Base-by-base conservation (phyloP, 2,888 invertebrate genomes). In the Nemotelus nigrinus region DNA sequence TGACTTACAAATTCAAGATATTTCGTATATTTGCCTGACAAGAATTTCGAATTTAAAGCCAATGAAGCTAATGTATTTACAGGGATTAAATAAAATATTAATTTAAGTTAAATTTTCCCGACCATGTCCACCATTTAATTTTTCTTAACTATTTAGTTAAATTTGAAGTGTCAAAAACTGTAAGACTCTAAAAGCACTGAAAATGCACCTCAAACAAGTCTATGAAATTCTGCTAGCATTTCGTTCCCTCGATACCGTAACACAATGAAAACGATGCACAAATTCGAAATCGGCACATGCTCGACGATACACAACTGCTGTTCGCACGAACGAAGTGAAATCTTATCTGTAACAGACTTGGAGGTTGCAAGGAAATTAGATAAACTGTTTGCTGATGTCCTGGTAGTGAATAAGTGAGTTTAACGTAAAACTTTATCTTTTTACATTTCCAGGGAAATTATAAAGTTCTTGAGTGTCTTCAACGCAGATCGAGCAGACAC, bases 311-410 rank as follows among this genome's bases (percentile, higher is more conserved):
- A 41, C 4, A 25, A 39, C 67, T 78, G 53, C 48, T 53, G 10
- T 68, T 58, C 39, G 53, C 67, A 58, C 75, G 78, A 39, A 58
- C 41, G 50, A 58, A 57, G 41, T 53, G 68, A 55, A 71, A 75
- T 78, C 74, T 41, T 48, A 43, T 25, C n/a, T n/a, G 67, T 58
- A 63, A 43, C 48, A 48, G 64, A 53, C 58, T 48, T 48, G 43
- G 44, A 57, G 67, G 50, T 74, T 74, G 45, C 75, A 78, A 65
- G 78, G 76, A 78, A 78, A 78, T 78, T 78, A 78, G 78, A 78
- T 78, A 78, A 76, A 78, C 76, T 78, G 78, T 78, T 78, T 78
- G 78, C 76, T 78, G 63, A 78, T 70, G 78, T 76, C 65, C 70
- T 70, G 25, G 60, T 67, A 67, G 78, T 77, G 25, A 25, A 25